phyloP scores from a whole-genome alignment of 2,888 invertebrate species.

The Leptopterna dolabrata region DNA sequence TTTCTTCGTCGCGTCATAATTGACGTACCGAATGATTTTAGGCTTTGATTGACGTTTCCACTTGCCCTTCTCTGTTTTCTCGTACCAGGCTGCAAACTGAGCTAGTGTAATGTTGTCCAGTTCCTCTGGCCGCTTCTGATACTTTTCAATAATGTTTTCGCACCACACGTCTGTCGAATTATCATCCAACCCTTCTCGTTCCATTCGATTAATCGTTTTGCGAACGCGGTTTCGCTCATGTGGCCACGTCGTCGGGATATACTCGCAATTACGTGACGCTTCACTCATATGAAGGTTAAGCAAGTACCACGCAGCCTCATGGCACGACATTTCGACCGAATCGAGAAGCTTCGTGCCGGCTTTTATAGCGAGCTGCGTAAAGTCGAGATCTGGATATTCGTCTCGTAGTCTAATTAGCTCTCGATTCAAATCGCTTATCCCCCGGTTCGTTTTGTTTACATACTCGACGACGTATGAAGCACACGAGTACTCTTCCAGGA shows the following conservation, averaged over 20 bases:
- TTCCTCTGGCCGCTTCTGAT: background rate
- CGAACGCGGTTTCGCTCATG: conserved; percentile 65
- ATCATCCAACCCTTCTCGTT: conserved; percentile 57
- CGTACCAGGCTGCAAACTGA: no score
- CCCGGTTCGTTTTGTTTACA: conserved; percentile 65
- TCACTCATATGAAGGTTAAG: no score
- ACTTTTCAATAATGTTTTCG: background rate
- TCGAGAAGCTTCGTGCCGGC: no score
- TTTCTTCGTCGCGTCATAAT: no score
- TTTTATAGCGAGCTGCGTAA: background rate
- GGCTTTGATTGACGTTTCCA: no score
- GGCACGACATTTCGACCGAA: background rate
- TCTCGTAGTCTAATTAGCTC: conserved; percentile 6
- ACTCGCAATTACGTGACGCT: no score
- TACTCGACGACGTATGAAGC: no score
- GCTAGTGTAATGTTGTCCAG: no score
- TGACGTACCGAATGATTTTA: no score
- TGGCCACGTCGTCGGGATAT: no score
- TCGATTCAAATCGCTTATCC: conserved; percentile 60
- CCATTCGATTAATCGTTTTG: conserved; percentile 61
- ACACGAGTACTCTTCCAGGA: conserved; percentile 67
- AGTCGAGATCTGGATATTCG: conserved; percentile 58
- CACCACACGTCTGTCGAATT: conserved; percentile 66
- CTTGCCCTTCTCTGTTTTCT: no score
- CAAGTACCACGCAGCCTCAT: conserved; percentile 42